Evolutionary conservation across 2,888 invertebrate genomes (phyloP).

Genomic region (Ennomos fuscantarius): DNA sequence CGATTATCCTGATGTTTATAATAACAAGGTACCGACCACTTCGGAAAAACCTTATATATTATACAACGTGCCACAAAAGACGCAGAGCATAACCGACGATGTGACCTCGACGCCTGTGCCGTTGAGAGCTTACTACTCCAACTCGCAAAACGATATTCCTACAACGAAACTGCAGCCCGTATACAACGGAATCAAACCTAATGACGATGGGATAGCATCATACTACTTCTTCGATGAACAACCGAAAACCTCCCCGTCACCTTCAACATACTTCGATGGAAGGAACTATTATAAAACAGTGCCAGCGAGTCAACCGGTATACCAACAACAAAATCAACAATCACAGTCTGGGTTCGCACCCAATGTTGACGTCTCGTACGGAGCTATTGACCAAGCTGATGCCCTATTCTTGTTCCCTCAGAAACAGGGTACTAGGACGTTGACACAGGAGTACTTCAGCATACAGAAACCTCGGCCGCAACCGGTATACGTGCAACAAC

Average conservation of each 20-base stretch:
- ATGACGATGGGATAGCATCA: conserved; percentile 82
- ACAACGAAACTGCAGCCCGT: conserved; percentile 84
- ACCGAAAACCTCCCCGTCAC: conserved; percentile 83
- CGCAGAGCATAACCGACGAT: conserved; percentile 62
- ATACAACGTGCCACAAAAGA: conserved; percentile 79
- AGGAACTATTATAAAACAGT: conserved; percentile 77
- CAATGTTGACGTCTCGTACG: conserved; percentile 74
- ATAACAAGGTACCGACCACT: conserved; percentile 72
- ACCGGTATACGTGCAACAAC: conserved; percentile 70
- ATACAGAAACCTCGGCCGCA: conserved; percentile 76
- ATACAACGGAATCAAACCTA: conserved; percentile 64
- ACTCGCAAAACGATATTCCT: conserved; percentile 80
- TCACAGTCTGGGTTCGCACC: conserved; percentile 68
- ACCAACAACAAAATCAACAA: conserved; percentile 57
- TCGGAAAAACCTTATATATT: conserved; percentile 80
- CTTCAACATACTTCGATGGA: conserved; percentile 79
- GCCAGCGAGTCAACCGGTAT: conserved; percentile 56
- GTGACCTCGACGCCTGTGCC: conserved; percentile 87
- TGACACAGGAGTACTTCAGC: conserved; percentile 83
- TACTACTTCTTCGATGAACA: conserved; percentile 89
- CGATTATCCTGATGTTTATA: conserved; percentile 77
- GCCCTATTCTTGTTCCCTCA: conserved; percentile 80
- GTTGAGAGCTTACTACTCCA: conserved; percentile 86
- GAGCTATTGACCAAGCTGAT: conserved; percentile 75
- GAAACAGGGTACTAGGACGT: conserved; percentile 78